These are phyloP conservation scores for Carcinoscorpius rotundicauda DNA, from an alignment of 1,140 invertebrate species.

Conservation along the genomic window DNA sequence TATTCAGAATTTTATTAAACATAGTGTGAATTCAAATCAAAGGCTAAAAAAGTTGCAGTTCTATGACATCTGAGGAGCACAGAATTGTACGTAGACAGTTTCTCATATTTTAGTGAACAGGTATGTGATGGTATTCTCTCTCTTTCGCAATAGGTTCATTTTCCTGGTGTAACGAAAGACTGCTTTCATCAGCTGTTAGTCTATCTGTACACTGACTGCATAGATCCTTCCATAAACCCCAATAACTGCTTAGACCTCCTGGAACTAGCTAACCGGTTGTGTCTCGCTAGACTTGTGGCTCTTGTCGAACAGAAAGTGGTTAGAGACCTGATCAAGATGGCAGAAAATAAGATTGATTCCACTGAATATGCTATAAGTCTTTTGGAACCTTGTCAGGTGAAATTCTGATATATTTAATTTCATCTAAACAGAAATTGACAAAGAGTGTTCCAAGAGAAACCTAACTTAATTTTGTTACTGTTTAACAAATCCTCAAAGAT, in stretches of 20 bases:
- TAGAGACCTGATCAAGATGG: constrained; percentile 47
- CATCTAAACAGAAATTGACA: too few species aligned
- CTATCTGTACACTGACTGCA: constrained; percentile 80
- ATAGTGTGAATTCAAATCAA: too few species aligned
- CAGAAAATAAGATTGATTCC: constrained; percentile 39
- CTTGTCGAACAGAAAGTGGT: constrained; percentile 74
- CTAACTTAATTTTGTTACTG: too few species aligned
- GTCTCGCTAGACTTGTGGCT: constrained; percentile 69
- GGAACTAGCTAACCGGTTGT: constrained; percentile 80
- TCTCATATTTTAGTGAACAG: too few species aligned
- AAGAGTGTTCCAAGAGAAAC: too few species aligned
- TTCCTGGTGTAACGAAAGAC: constrained; percentile 77
- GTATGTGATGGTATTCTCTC: too few species aligned
- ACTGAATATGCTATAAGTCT: constrained; percentile 73
- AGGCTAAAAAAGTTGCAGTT: too few species aligned
- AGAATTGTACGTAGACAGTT: too few species aligned
- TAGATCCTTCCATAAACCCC: constrained; percentile 53
- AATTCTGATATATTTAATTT: too few species aligned
- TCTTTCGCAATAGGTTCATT: constrained; percentile 28
- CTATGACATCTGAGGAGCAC: too few species aligned
- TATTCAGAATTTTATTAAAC: too few species aligned
- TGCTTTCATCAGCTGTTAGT: constrained; percentile 79
- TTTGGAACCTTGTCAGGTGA: constrained; percentile 80
- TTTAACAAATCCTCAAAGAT: too few species aligned
- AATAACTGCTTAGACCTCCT: constrained; percentile 68